These are phyloP conservation scores for Steinernema carpocapsae DNA, from an alignment of 2,888 invertebrate genomes.

Conservation along the genomic window DNA sequence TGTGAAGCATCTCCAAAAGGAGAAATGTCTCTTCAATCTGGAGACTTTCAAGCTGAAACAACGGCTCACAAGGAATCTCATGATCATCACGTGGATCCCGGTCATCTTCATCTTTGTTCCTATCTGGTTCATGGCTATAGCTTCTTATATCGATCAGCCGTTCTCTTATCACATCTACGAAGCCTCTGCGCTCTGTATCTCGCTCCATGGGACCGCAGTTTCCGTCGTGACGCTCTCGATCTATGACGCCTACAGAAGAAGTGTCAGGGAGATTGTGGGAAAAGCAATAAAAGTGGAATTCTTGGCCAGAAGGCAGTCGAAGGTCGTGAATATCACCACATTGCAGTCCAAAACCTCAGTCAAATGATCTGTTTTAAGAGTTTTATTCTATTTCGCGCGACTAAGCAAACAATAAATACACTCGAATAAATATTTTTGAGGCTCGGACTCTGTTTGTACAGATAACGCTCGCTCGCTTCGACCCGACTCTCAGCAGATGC, in stretches of 20 bases:
- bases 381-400: constrained; percentile 28
- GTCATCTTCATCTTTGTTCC: background rate
- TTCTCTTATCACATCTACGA: background rate
- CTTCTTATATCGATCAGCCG: background rate
- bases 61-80: background rate
- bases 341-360: too few species aligned
- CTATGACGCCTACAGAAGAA: background rate
- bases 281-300: too few species aligned
- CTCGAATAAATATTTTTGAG: constrained; percentile 24
- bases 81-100: background rate
- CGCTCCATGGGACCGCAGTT: background rate
- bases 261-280: too few species aligned
- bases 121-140: background rate
- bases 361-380: background rate
- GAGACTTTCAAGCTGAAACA: background rate
- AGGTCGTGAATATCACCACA: too few species aligned
- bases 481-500: constrained; percentile 55
- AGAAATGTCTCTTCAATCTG: too few species aligned
- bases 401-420: constrained; percentile 33
- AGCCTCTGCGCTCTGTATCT: background rate
- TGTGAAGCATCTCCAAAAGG: background rate
- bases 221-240: background rate
- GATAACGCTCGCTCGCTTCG: background rate
- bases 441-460: constrained; percentile 33
- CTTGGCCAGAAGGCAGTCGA: too few species aligned